A percentile compares a stretch with the other conserved stretches of the same genome.
phyloP scores from a whole-genome alignment of 1,140 invertebrate genomes.

The Oscheius sp. region DNA sequence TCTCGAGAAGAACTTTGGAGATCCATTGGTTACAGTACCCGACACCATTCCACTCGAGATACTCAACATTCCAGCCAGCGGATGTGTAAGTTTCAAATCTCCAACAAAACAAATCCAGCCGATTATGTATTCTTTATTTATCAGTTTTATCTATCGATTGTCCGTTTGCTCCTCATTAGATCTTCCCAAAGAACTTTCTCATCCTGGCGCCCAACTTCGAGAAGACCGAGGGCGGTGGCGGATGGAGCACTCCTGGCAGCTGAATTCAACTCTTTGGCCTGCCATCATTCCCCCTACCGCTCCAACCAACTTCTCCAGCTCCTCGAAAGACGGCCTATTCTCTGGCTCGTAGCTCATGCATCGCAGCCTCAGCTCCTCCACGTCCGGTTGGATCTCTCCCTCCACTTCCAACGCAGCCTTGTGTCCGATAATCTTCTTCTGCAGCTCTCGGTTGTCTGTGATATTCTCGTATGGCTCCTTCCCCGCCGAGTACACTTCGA shows the following conservation, averaged over 20 bases:
- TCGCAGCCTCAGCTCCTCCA: background rate
- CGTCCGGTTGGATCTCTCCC: background rate
- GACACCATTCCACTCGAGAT: conserved; percentile 46
- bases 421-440: background rate
- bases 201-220: no score
- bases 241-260: background rate
- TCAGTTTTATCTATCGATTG: no score
- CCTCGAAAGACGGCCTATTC: background rate
- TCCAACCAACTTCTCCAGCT: background rate
- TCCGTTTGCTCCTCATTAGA: no score
- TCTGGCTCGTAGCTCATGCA: background rate
- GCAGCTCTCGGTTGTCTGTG: background rate
- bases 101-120: background rate
- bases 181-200: no score
- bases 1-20: conserved; percentile 85
- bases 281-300: no score
- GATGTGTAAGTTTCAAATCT: conserved; percentile 1
- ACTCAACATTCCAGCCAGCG: conserved; percentile 38
- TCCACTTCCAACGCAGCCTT: background rate
- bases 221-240: background rate
- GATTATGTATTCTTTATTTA: no score
- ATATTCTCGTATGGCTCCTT: background rate
- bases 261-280: no score
- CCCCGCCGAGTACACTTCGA: conserved; percentile 18
- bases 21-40: conserved; percentile 73